Conservation (phyloP, 2,797 vertebrate genomes). For the Alca torda region DNA sequence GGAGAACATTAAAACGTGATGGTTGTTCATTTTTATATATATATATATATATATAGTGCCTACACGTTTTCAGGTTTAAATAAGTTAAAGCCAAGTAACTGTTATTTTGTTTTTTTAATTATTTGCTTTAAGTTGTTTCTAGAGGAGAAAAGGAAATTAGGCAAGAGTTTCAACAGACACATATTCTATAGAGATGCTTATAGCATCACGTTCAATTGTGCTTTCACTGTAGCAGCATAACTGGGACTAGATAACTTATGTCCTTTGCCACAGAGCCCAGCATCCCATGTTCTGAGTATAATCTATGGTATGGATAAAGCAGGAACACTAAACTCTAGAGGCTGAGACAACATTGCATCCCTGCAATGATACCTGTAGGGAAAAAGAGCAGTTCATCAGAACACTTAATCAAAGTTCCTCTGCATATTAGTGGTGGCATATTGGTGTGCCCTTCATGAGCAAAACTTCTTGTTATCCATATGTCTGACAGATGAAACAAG, state of each 20-base stretch:
- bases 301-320: neutral
- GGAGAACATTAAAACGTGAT: neutral
- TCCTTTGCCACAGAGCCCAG: neutral
- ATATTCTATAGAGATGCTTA: neutral
- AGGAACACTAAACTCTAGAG: neutral
- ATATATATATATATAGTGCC: neutral
- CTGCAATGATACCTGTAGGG: neutral
- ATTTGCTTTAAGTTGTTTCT: neutral
- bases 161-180: neutral
- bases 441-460: neutral
- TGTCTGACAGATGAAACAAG: neutral
- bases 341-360: accelerated
- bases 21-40: neutral
- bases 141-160: neutral
- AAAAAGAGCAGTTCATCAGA: neutral
- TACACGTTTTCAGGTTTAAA: neutral
- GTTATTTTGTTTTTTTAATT: neutral
- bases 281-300: neutral
- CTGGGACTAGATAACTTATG: neutral
- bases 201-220: neutral
- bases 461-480: neutral
- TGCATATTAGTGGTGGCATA: neutral
- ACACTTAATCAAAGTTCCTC: neutral
- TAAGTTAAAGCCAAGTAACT: neutral
- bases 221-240: neutral